phyloP scores from a whole-genome alignment of 2,797 vertebrate species.

The Syngnathus rostellatus region DNA sequence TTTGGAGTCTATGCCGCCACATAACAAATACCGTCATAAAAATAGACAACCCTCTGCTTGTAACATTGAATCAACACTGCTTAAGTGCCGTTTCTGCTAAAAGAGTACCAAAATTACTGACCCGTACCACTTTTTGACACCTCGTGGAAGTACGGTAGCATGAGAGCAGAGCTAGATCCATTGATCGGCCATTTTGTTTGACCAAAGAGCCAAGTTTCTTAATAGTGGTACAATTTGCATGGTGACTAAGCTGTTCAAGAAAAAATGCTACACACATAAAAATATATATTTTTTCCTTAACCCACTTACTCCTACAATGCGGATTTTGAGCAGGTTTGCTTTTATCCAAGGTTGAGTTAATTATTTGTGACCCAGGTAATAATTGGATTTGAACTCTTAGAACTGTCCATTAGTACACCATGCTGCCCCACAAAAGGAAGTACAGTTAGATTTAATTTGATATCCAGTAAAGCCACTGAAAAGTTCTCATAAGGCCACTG shows the following conservation, averaged over 20 bases:
- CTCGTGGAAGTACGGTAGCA: not conserved
- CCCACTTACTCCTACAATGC: no score
- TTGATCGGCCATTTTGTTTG: not conserved
- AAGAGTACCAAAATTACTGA: not conserved
- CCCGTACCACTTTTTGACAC: not conserved
- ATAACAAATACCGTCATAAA: slow-evolving; percentile 12
- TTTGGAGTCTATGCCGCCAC: slow-evolving; percentile 9
- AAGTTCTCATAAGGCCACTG: not conserved
- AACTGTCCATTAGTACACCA: no score
- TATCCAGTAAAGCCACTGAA: not conserved
- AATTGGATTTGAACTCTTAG: no score
- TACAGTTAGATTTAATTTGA: not conserved
- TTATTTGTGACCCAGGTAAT: no score
- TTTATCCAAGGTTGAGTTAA: no score
- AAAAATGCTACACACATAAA: no score
- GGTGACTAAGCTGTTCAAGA: no score
- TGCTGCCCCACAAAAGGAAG: no score
- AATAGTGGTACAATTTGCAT: no score
- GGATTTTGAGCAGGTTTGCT: no score
- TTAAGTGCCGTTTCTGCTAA: not conserved
- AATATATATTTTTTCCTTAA: no score
- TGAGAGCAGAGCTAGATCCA: not conserved
- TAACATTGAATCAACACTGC: not conserved
- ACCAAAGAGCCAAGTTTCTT: not conserved
- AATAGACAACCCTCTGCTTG: slow-evolving; percentile 23